A percentile compares a stretch with the other conserved stretches of the same genome.
These are phyloP conservation scores for Excalfactoria chinensis DNA, from an alignment of 2,113 vertebrate species.

Conservation along the genomic window DNA sequence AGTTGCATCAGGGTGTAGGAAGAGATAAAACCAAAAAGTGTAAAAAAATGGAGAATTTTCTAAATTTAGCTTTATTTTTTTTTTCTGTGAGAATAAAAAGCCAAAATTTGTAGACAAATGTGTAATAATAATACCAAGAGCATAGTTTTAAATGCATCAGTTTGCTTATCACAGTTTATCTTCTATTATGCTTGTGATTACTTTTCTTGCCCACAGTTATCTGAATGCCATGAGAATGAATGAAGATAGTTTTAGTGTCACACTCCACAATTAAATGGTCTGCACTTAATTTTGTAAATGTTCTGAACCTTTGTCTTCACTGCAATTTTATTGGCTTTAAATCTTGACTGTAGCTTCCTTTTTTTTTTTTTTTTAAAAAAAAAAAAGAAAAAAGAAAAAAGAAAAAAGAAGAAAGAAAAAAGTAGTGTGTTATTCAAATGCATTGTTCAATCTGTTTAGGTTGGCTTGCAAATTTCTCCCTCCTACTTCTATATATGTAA, in stretches of 20 bases:
- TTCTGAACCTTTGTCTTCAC: not conserved
- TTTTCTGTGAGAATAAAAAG: not conserved
- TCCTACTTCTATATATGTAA: slow-evolving; percentile 2
- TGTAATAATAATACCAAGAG: not conserved
- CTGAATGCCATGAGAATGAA: not conserved
- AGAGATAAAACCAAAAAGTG: not conserved
- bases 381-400: not conserved
- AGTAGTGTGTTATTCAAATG: not conserved
- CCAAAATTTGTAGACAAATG: not conserved
- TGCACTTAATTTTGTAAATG: not conserved
- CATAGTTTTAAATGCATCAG: not conserved
- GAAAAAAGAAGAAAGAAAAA: not conserved
- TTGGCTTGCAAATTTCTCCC: not conserved
- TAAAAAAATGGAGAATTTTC: not conserved
- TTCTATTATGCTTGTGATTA: not conserved
- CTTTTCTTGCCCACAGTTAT: not conserved
- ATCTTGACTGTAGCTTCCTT: not conserved
- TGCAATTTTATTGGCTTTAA: not conserved
- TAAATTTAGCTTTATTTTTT: not conserved
- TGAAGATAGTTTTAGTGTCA: not conserved
- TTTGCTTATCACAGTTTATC: not conserved
- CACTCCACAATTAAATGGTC: not conserved
- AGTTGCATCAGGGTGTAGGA: not conserved
- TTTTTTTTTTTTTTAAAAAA: too few relatives aligned
- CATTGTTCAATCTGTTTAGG: not conserved